Conservation (phyloP, 1,140 invertebrate species). For the Cepaea nemoralis region DNA sequence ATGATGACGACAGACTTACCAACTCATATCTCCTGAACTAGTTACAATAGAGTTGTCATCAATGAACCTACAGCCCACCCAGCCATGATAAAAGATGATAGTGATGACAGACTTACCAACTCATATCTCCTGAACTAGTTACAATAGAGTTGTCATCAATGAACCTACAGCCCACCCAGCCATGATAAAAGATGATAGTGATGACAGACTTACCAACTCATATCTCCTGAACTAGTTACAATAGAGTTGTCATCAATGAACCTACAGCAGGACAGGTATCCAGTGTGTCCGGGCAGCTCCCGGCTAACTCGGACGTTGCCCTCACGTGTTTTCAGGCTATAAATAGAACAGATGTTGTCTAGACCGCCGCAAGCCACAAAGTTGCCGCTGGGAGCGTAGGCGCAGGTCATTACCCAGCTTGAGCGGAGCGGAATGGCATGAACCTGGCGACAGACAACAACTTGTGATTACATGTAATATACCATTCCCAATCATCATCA, state of each 20-base stretch:
- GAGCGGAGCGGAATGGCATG: conserved; percentile 97
- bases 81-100: too few relatives aligned
- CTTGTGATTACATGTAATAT: too few relatives aligned
- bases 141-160: not conserved
- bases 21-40: too few relatives aligned
- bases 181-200: not conserved
- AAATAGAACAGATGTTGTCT: conserved; percentile 98
- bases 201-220: conserved; percentile 86
- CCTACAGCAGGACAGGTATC: conserved; percentile 97
- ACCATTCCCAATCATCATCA: too few relatives aligned
- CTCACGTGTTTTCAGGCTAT: conserved; percentile 92
- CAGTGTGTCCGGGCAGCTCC: conserved; percentile 96
- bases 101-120: conserved; percentile 90
- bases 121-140: conserved; percentile 96
- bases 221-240: conserved; percentile 96
- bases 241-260: conserved; percentile 99
- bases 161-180: not conserved
- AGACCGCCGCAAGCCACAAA: conserved; percentile 98
- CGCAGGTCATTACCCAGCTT: conserved; percentile 99
- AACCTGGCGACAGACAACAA: conserved; percentile 75
- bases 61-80: not conserved
- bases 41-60: too few relatives aligned
- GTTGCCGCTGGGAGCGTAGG: conserved; percentile 95
- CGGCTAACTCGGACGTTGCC: conserved; percentile 93
- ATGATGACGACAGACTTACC: too few relatives aligned